Conservation (phyloP, 2,797 vertebrate species). For the Syngnathus rostellatus region DNA sequence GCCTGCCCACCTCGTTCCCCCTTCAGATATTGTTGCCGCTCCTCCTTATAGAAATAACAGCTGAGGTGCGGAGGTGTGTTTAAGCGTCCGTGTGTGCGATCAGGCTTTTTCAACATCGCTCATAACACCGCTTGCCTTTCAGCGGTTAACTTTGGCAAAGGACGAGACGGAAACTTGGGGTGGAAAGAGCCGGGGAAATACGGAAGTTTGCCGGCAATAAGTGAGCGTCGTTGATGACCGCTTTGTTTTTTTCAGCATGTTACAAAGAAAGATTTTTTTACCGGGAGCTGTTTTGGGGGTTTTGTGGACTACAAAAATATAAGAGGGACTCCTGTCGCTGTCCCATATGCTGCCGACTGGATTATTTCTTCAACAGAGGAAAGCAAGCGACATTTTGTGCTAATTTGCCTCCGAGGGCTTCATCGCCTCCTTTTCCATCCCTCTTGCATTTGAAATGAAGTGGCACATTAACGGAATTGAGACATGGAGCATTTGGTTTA, state of each 20-base stretch:
- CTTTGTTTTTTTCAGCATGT: slow-evolving; percentile 16
- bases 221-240: slow-evolving; percentile 12
- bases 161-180: slow-evolving; percentile 38
- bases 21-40: slow-evolving; percentile 54
- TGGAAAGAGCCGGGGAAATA: slow-evolving; percentile 16
- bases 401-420: slow-evolving; percentile 19
- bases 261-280: slow-evolving; percentile 24
- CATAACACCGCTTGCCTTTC: slow-evolving; percentile 26
- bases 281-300: slow-evolving; percentile 34
- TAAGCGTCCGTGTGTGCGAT: slow-evolving; percentile 6
- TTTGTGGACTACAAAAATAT: slow-evolving; percentile 28
- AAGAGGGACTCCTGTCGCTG: slow-evolving; percentile 29
- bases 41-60: slow-evolving; percentile 25
- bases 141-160: slow-evolving; percentile 32
- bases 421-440: slow-evolving; percentile 17
- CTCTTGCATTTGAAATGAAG: slow-evolving; percentile 31
- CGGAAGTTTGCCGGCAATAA: slow-evolving; percentile 21
- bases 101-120: slow-evolving; percentile 25
- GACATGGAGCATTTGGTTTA: slow-evolving; percentile 29
- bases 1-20: slow-evolving; percentile 61
- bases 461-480: slow-evolving; percentile 17
- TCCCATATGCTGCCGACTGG: slow-evolving; percentile 30
- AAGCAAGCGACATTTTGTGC: background rate
- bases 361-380: slow-evolving; percentile 28
- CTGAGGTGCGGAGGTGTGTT: slow-evolving; percentile 34